Evolutionary conservation across 2,113 vertebrate species (phyloP).

Genomic region (Xiphophorus maculatus): DNA sequence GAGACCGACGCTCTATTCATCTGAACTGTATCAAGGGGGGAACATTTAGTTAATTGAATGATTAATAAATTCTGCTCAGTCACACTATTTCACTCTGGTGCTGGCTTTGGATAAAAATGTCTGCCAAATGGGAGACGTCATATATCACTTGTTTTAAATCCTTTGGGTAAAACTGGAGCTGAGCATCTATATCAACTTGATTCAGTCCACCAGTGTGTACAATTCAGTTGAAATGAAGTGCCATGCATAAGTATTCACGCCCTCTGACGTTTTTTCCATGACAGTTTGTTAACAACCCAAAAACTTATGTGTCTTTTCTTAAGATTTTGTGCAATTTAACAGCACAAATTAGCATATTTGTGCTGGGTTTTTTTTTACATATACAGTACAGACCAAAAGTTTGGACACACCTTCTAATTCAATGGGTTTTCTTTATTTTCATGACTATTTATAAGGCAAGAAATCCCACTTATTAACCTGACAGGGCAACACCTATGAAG

Average conservation of each 20-base stretch:
- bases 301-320: not conserved
- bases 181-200: constrained; percentile 27
- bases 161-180: constrained; percentile 15
- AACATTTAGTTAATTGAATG: constrained; percentile 99
- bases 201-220: constrained; percentile 12
- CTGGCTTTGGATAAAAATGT: constrained; percentile 75
- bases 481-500: no score
- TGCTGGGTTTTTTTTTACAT: no score
- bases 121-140: constrained; percentile 67
- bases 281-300: not conserved
- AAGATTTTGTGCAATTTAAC: not conserved
- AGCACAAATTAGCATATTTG: not conserved
- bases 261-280: not conserved
- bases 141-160: constrained; percentile 67
- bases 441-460: no score
- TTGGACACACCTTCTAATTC: no score
- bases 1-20: constrained; percentile 98
- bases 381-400: no score
- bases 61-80: constrained; percentile 99
- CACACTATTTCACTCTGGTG: constrained; percentile 92
- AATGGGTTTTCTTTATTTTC: no score
- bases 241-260: not conserved
- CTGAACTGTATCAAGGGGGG: constrained; percentile 91
- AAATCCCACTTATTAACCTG: no score
- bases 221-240: not conserved